Evolutionary conservation across 2,797 vertebrate species (phyloP).

Genomic region (Siniperca scherzeri): DNA sequence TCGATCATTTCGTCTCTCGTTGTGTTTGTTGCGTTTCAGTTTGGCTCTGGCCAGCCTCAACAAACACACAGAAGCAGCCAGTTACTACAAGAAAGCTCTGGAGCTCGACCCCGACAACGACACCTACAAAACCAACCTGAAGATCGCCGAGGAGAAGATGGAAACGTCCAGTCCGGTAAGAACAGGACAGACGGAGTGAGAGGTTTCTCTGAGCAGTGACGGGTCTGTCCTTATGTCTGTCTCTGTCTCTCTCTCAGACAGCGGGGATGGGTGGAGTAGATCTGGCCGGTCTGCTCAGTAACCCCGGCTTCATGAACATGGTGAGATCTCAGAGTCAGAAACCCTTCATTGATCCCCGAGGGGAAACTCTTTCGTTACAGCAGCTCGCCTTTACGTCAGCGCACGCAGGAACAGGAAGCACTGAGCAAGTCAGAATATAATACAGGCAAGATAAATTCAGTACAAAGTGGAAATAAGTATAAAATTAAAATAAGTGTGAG

Average conservation of each 20-base stretch:
- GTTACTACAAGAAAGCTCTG: conserved; percentile 94
- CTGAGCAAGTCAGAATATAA: too few species aligned
- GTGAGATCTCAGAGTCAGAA: conserved; percentile 74
- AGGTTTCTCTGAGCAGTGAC: accelerated
- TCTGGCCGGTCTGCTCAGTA: conserved; percentile 93
- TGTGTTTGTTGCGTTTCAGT: conserved; percentile 74
- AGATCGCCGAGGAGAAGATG: conserved; percentile 96
- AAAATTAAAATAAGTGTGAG: too few species aligned
- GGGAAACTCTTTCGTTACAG: too few species aligned
- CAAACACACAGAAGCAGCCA: conserved; percentile 93
- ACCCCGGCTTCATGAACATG: conserved; percentile 98
- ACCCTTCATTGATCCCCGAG: too few species aligned
- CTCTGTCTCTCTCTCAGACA: conserved; percentile 81
- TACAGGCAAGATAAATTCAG: too few species aligned
- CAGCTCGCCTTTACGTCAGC: too few species aligned
- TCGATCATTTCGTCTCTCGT: not conserved
- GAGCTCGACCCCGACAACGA: conserved; percentile 96
- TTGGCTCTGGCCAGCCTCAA: conserved; percentile 95
- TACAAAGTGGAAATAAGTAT: too few species aligned
- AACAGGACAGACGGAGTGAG: not conserved
- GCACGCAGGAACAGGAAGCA: too few species aligned
- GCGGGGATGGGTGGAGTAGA: conserved; percentile 92
- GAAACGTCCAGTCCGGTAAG: conserved; percentile 92
- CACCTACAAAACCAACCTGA: conserved; percentile 94
- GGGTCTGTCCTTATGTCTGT: not conserved